Evolutionary conservation across 2,888 invertebrate species (phyloP).

Genomic region (Norana najaformis): DNA sequence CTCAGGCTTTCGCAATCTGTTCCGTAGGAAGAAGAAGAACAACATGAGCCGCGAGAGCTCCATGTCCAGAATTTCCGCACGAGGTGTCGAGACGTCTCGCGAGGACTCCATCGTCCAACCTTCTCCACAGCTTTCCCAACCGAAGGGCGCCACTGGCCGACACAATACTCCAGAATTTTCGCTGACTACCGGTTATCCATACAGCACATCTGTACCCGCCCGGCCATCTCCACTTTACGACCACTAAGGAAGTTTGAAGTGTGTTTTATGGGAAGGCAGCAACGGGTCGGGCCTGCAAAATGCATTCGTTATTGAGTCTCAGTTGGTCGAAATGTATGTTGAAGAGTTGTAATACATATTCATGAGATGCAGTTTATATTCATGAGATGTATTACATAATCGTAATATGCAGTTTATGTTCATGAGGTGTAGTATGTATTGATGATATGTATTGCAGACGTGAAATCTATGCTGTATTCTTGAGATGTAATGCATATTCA

Average conservation of each 20-base stretch:
- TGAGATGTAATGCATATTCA: not conserved
- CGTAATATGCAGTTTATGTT: not conserved
- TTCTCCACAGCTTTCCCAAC: slow-evolving; percentile 32
- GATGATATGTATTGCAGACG: not conserved
- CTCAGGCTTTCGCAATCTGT: slow-evolving; percentile 39
- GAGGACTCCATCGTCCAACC: slow-evolving; percentile 32
- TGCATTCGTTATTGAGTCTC: not conserved
- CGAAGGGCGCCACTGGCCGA: slow-evolving; percentile 8
- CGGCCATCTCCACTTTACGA: slow-evolving; percentile 33
- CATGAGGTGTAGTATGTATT: not conserved
- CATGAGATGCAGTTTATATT: not conserved
- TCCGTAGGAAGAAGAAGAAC: slow-evolving; percentile 41
- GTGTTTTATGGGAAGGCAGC: not conserved
- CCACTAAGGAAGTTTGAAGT: slow-evolving; percentile 24
- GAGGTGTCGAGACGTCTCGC: slow-evolving; percentile 29
- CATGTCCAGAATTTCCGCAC: slow-evolving; percentile 25
- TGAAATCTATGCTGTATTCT: not conserved
- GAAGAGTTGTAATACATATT: not conserved
- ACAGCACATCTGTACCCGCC: slow-evolving; percentile 36
- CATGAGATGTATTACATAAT: not conserved
- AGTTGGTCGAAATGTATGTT: not conserved
- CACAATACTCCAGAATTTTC: slow-evolving; percentile 28
- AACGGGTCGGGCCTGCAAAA: not conserved
- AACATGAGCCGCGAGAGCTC: slow-evolving; percentile 41
- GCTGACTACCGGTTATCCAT: slow-evolving; percentile 16